A percentile compares a stretch with the other conserved stretches of the same genome.
Conservation (phyloP, 1,140 invertebrate species). For the Lamellibrachia luymesi region DNA sequence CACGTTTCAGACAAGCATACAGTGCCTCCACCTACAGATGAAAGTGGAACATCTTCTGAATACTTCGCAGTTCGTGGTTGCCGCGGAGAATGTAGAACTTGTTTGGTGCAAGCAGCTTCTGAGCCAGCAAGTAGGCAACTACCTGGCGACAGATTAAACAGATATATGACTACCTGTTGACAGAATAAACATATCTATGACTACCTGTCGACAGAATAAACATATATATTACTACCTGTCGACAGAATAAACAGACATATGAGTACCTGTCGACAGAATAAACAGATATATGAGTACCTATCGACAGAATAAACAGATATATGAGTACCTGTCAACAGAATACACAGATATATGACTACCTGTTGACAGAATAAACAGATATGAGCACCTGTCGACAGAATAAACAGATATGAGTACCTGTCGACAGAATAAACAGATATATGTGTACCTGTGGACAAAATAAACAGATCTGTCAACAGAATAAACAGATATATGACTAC, state of each 20-base stretch:
- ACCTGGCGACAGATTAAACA: slow-evolving; percentile 51
- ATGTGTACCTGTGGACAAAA: no score
- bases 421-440: no score
- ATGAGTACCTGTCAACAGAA: neutral
- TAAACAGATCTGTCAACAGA: no score
- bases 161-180: neutral
- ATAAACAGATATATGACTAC: neutral
- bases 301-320: neutral
- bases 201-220: neutral
- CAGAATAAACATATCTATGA: no score
- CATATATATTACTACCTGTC: neutral
- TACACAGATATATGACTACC: neutral
- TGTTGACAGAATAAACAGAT: neutral
- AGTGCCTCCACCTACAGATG: slow-evolving; percentile 58
- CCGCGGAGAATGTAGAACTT: slow-evolving; percentile 66
- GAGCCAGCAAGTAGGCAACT: slow-evolving; percentile 66
- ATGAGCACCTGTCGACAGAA: no score
- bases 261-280: neutral
- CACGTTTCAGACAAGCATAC: neutral
- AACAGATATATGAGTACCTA: neutral
- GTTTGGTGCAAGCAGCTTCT: slow-evolving; percentile 65
- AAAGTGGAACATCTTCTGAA: slow-evolving; percentile 73
- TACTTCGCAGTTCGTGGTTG: slow-evolving; percentile 67
- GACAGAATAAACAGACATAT: neutral
- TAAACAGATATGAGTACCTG: no score